Conservation (phyloP, 2,797 vertebrate genomes). For the Scyliorhinus canicula region DNA sequence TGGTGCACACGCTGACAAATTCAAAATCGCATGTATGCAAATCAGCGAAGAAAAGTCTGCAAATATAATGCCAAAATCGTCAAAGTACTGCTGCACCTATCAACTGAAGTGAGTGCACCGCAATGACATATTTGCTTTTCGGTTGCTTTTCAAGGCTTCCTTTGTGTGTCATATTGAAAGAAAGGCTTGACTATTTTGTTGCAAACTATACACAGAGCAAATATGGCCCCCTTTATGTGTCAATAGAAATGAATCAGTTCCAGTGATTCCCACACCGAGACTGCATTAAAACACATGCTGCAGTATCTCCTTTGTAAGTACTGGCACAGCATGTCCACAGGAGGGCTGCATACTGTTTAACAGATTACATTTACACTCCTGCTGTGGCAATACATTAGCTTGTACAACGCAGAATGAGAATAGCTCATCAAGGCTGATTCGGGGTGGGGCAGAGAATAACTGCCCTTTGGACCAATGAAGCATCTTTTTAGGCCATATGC, state of each 20-base stretch:
- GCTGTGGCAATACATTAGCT: neutral
- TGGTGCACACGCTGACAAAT: neutral
- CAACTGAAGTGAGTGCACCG: neutral
- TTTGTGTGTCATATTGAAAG: neutral
- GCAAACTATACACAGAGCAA: neutral
- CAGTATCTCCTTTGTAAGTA: neutral
- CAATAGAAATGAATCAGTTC: neutral
- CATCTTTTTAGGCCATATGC: neutral
- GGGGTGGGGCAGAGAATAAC: neutral
- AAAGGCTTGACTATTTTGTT: neutral
- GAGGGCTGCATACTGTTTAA: neutral
- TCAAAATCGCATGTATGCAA: neutral
- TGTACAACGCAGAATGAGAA: neutral
- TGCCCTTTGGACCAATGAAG: neutral
- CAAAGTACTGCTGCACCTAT: neutral
- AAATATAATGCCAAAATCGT: neutral
- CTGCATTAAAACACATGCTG: neutral
- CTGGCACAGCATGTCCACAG: neutral
- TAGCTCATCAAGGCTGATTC: neutral
- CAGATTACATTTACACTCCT: neutral
- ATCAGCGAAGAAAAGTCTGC: neutral
- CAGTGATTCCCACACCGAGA: neutral
- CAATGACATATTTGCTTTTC: neutral
- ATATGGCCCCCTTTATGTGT: neutral
- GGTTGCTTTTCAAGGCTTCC: neutral